Percentiles rank a stretch among this genome's conserved stretches.
Evolutionary conservation across 2,888 invertebrate species (phyloP).

Genomic region (Drosophila sordidapex): DNA sequence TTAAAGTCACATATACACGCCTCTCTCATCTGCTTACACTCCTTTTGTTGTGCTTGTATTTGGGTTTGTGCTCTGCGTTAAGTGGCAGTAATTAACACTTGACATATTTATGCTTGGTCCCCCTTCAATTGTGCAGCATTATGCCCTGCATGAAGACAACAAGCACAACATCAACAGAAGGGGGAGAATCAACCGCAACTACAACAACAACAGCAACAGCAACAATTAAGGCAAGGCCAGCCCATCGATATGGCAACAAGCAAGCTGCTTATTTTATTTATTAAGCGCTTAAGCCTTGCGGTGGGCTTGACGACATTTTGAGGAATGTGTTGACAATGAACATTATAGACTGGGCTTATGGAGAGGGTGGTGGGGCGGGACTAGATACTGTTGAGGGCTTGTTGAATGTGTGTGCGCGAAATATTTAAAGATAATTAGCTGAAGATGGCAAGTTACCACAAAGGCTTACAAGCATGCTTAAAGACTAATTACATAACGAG

Average conservation of each 20-base stretch:
- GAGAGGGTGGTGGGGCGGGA: background rate
- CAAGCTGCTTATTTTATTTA: conserved; percentile 75
- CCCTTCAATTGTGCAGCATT: conserved; percentile 61
- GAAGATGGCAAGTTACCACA: conserved; percentile 23
- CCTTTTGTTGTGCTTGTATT: conserved; percentile 47
- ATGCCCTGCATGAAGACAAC: conserved; percentile 39
- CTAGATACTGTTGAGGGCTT: conserved; percentile 2
- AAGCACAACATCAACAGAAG: conserved; percentile 30
- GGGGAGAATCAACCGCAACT: conserved; percentile 13
- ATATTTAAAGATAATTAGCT: conserved; percentile 71
- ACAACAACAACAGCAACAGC: conserved; percentile 29
- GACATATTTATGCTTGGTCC: conserved; percentile 78
- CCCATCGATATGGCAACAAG: conserved; percentile 49
- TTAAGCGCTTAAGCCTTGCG: conserved; percentile 65
- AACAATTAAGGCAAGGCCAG: conserved; percentile 56
- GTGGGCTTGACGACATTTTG: conserved; percentile 46
- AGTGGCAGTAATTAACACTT: conserved; percentile 81
- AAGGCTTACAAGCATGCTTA: conserved; percentile 18
- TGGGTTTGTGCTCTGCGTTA: conserved; percentile 73
- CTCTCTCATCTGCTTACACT: conserved; percentile 31
- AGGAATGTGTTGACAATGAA: conserved; percentile 40
- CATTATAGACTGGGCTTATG: background rate
- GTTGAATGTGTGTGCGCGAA: conserved; percentile 42
- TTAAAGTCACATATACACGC: conserved; percentile 75
- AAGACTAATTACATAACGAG: conserved; percentile 8